These are phyloP conservation scores for Dilophus febrilis DNA, from an alignment of 2,888 invertebrate genomes.

Conservation along the genomic window DNA sequence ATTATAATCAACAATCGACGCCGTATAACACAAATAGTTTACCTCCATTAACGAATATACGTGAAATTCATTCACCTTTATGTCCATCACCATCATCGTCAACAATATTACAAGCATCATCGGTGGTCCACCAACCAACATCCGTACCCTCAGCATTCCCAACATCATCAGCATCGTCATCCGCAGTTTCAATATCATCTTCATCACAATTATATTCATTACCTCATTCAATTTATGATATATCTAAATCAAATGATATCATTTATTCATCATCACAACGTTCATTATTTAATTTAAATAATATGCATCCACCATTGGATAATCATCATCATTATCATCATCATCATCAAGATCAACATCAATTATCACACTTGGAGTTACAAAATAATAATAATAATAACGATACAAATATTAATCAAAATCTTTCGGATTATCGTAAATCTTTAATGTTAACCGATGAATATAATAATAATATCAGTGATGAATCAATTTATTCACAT, in stretches of 20 bases:
- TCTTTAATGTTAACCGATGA: too few relatives aligned
- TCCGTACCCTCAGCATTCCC: too few relatives aligned
- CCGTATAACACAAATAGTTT: too few relatives aligned
- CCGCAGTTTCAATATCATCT: slow-evolving; percentile 8
- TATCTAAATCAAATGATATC: too few relatives aligned
- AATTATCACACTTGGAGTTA: too few relatives aligned
- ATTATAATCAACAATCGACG: slow-evolving; percentile 9
- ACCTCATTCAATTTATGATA: not conserved
- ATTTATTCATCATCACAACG: slow-evolving; percentile 5
- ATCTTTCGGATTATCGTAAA: too few relatives aligned
- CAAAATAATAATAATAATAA: too few relatives aligned
- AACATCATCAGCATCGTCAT: not conserved
- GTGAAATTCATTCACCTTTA: slow-evolving; percentile 7
- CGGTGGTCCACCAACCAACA: too few relatives aligned
- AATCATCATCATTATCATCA: too few relatives aligned
- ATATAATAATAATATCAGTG: slow-evolving; percentile 13
- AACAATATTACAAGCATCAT: slow-evolving; percentile 1
- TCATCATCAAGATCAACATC: slow-evolving; percentile 4
- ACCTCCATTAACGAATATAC: slow-evolving; percentile 2
- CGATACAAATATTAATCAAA: too few relatives aligned
- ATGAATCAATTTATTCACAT: slow-evolving; percentile 16
- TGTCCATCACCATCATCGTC: slow-evolving; percentile 12
- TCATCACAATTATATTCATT: slow-evolving; percentile 6
- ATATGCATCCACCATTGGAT: slow-evolving; percentile 5
- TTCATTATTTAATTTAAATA: slow-evolving; percentile 11